These are phyloP conservation scores for Campylomormyrus tamandua DNA, from an alignment of 2,113 vertebrate species.

Conservation along the genomic window DNA sequence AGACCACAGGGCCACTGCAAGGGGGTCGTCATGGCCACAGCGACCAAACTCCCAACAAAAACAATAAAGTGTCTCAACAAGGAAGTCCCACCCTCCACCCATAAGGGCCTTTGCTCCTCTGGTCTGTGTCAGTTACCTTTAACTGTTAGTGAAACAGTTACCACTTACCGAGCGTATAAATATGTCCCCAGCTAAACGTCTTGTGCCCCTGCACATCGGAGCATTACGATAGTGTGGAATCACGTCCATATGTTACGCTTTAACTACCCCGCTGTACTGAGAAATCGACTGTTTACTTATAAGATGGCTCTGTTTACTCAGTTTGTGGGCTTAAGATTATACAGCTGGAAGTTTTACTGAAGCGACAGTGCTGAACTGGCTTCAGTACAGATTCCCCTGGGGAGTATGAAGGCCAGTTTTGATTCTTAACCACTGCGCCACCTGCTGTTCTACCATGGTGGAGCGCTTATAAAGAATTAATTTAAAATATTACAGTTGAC, in stretches of 20 bases:
- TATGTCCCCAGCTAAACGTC: background rate
- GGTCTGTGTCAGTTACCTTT: background rate
- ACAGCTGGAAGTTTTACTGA: background rate
- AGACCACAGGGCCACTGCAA: background rate
- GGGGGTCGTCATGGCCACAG: background rate
- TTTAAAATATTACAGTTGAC: background rate
- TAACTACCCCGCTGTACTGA: background rate
- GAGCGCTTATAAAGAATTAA: background rate
- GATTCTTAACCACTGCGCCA: background rate
- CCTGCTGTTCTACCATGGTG: background rate
- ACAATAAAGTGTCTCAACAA: background rate
- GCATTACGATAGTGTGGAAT: background rate
- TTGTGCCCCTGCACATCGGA: background rate
- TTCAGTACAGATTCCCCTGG: background rate
- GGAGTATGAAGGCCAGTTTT: background rate
- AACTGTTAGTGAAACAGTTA: background rate
- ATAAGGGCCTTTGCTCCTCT: background rate
- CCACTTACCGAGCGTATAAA: background rate
- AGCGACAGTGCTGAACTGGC: background rate
- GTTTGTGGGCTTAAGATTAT: conserved; percentile 1
- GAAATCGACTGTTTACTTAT: background rate
- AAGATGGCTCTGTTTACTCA: background rate
- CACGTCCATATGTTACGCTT: background rate
- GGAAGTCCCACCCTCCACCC: background rate
- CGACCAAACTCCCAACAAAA: background rate